Percentiles rank a stretch among this genome's conserved stretches.
Conservation (phyloP, 2,888 invertebrate genomes). For the Latrodectus elegans region DNA sequence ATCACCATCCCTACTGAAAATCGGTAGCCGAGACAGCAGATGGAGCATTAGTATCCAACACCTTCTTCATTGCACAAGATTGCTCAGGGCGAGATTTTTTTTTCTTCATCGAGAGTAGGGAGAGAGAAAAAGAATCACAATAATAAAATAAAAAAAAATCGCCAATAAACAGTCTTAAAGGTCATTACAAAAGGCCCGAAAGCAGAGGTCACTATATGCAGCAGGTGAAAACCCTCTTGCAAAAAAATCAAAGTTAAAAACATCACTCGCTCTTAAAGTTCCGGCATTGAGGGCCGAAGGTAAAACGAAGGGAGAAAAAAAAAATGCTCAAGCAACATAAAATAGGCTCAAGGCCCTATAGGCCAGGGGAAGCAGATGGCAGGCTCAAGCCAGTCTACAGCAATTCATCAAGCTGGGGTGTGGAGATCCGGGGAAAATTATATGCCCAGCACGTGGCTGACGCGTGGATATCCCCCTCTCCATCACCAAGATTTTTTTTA, state of each 20-base stretch:
- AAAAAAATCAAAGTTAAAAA: conserved; percentile 50
- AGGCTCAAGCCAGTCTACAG: conserved; percentile 13
- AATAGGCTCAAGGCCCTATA: conserved; percentile 43
- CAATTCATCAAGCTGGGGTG: conserved; percentile 61
- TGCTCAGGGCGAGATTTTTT: conserved; percentile 2
- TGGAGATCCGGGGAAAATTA: conserved; percentile 59
- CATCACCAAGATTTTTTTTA: not conserved
- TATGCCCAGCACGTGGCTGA: conserved; percentile 60
- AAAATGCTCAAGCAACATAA: conserved; percentile 42
- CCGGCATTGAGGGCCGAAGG: conserved; percentile 39
- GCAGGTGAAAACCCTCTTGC: conserved; percentile 36
- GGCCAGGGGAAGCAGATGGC: conserved; percentile 41
- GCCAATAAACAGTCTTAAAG: conserved; percentile 50
- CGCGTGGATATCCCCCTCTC: conserved; percentile 42
- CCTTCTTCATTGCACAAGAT: conserved; percentile 16
- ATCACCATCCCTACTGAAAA: not conserved
- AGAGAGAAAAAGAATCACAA: not conserved
- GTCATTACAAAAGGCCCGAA: conserved; percentile 47
- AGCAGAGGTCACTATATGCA: conserved; percentile 22
- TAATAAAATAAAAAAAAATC: conserved; percentile 1
- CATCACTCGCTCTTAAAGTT: conserved; percentile 44
- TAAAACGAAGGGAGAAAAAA: not conserved
- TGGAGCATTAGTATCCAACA: conserved; percentile 5
- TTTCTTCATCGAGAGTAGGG: not conserved
- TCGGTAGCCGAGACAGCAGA: conserved; percentile 14